A percentile compares a stretch with the other conserved stretches of the same genome.
These are phyloP conservation scores for Chiloscyllium plagiosum DNA, from an alignment of 2,113 vertebrate species.

Conservation along the genomic window DNA sequence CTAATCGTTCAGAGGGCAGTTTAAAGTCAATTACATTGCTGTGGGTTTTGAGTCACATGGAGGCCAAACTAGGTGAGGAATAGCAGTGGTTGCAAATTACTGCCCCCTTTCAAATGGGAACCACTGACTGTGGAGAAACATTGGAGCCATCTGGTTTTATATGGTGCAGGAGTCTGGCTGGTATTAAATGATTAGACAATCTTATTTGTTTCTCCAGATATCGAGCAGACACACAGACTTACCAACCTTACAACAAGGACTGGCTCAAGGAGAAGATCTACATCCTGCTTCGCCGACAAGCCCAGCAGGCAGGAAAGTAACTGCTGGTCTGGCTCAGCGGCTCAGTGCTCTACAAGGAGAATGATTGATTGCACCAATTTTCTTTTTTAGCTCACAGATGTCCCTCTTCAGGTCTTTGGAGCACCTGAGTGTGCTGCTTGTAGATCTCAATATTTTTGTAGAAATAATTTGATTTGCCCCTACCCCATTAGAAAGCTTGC, in stretches of 20 bases:
- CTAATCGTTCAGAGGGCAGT: too few relatives aligned
- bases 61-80: too few relatives aligned
- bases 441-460: slow-evolving; percentile 29
- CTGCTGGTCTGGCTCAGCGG: neutral
- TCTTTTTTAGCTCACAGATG: slow-evolving; percentile 18
- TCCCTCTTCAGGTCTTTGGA: neutral
- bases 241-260: slow-evolving; percentile 32
- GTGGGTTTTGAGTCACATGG: too few relatives aligned
- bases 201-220: neutral
- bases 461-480: neutral
- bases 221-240: slow-evolving; percentile 33
- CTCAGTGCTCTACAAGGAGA: neutral
- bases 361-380: neutral
- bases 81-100: neutral
- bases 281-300: slow-evolving; percentile 21
- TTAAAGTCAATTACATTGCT: too few relatives aligned
- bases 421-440: neutral
- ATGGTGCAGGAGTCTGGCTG: neutral
- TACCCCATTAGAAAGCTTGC: neutral
- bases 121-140: neutral
- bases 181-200: neutral
- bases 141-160: neutral
- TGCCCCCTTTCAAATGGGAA: neutral
- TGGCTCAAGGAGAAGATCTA: slow-evolving; percentile 36
- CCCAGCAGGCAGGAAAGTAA: slow-evolving; percentile 26